Evolutionary conservation across 2,888 invertebrate genomes (phyloP), one percentile per base, ranked within the genome.

Genomic region (Podotricha telesiphe): DNA sequence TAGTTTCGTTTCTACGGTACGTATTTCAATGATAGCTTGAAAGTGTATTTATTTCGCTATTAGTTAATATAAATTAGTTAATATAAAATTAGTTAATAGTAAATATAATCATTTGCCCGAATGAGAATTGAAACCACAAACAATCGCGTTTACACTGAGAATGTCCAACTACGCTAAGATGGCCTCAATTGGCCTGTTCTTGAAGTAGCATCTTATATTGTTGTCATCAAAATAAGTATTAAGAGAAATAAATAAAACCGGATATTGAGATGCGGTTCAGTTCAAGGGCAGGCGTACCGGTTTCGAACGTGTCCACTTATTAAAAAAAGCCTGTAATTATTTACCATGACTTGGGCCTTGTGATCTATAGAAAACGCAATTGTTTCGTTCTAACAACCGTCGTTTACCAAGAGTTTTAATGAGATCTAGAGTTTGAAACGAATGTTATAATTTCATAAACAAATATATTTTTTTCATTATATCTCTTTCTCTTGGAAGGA

Each of bases 221-320:
- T 51, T 53, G 13, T 61, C 51, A 59, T 34, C 59, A 42, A 45
- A 61, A 5, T 45, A 19, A 34, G 28, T 65, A 58, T 64, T 28
- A 34, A 58, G 51, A 65, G 45, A 67, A 67, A 61, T 50, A 66
- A 50, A 50, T 53, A 67, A 61, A 67, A 76, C 76, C 73, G 75
- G 76, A 76, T 73, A 64, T 75, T 65, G 67, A 71, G 68, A 70
- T 74, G 72, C 67, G 59, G 55, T 67, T 56, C 72, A 74, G 76
- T 80, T 78, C 80, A 80, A 78, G 79, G 79, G 74, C 77, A 70
- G 50, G 47, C 28, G 65, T 74, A 76, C 77, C 76, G 75, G 77
- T 78, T 78, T 68, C 62, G 40, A n/a, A 45, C 55, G 50, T 56
- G 67, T 65, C 70, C 66, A 70, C 58, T 73, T 69, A 70, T 65